phyloP scores from a whole-genome alignment of 2,797 vertebrate species.

The Anabas testudineus region DNA sequence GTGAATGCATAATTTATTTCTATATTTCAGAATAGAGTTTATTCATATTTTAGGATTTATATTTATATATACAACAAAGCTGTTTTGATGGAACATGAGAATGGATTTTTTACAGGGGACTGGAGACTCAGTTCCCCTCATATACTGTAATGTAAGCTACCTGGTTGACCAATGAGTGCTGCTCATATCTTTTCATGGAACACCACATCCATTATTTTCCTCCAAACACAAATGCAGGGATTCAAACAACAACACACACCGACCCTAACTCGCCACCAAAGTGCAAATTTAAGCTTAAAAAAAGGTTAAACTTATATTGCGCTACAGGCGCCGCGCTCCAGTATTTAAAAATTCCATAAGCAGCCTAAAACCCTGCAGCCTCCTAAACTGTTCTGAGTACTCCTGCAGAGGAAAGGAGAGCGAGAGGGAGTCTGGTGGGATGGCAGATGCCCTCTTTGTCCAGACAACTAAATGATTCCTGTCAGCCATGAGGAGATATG shows the following conservation, averaged over 20 bases:
- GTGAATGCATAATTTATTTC: background rate
- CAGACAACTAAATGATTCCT: conserved; percentile 60
- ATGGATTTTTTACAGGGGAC: background rate
- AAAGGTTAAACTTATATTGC: conserved; percentile 61
- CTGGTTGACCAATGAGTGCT: conserved; percentile 18
- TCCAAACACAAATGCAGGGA: conserved; percentile 22
- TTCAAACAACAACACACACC: conserved; percentile 33
- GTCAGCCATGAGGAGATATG: conserved; percentile 44
- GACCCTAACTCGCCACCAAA: conserved; percentile 16
- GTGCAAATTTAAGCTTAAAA: conserved; percentile 40
- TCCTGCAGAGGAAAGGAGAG: conserved; percentile 31
- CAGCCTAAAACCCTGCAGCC: conserved; percentile 43
- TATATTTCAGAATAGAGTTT: conserved; percentile 3
- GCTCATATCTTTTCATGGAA: conserved; percentile 15
- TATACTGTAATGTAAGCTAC: background rate
- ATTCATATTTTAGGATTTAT: background rate
- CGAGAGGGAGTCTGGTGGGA: conserved; percentile 40
- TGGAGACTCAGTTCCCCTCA: background rate
- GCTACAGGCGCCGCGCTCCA: conserved; percentile 19
- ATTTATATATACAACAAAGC: background rate
- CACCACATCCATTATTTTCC: conserved; percentile 1
- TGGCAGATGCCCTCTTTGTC: conserved; percentile 58
- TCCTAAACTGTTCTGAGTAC: conserved; percentile 50
- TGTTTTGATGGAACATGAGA: background rate
- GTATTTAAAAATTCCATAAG: conserved; percentile 59